These are phyloP conservation scores for Neosilurus hyrtlii DNA, from an alignment of 2,797 vertebrate species.

Conservation along the genomic window DNA sequence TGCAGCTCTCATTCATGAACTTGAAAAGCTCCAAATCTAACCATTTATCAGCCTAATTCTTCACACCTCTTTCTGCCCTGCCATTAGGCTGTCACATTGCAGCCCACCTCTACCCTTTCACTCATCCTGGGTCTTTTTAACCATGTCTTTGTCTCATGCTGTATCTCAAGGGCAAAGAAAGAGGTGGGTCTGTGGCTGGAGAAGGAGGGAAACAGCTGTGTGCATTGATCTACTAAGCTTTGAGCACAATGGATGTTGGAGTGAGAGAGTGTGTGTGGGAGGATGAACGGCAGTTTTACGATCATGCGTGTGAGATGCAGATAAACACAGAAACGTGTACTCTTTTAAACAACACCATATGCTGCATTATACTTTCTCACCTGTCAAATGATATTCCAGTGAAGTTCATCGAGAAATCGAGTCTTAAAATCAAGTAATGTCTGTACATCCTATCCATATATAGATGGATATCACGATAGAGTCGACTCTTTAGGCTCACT, in stretches of 20 bases:
- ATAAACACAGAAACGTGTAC: neutral
- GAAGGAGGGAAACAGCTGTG: constrained; percentile 31
- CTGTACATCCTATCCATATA: too few relatives aligned
- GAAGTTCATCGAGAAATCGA: neutral
- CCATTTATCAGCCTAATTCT: constrained; percentile 10
- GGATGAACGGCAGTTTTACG: neutral
- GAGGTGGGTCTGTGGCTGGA: constrained; percentile 12
- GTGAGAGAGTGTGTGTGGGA: constrained; percentile 10
- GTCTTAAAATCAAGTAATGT: neutral
- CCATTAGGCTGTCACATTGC: constrained; percentile 16
- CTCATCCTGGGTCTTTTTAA: neutral
- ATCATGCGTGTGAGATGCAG: constrained; percentile 18
- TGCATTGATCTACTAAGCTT: constrained; percentile 26
- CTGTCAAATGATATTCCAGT: neutral
- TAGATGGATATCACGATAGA: too few relatives aligned
- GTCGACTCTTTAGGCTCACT: neutral
- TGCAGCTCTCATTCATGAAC: neutral
- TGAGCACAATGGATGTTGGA: constrained; percentile 24
- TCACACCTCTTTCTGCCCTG: neutral
- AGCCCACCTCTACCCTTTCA: constrained; percentile 22
- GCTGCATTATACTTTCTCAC: neutral
- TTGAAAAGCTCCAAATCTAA: constrained; percentile 22
- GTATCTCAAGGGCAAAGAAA: constrained; percentile 4
- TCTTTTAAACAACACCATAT: constrained; percentile 16
- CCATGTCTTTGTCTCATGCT: constrained; percentile 13